Evolutionary conservation across 2,797 vertebrate genomes (phyloP).

Genomic region (Malacoraja senta): DNA sequence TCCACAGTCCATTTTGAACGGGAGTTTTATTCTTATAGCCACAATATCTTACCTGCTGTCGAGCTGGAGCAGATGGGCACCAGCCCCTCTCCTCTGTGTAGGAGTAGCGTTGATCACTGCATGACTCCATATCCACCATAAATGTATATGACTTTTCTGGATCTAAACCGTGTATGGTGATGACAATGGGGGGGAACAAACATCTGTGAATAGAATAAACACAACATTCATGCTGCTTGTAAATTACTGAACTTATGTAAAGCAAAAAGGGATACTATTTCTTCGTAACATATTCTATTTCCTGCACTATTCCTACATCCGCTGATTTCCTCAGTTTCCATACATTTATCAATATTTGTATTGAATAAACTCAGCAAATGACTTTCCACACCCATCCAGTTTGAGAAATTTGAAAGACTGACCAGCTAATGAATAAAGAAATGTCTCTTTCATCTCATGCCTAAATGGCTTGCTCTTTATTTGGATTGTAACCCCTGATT

Average conservation of each 20-base stretch:
- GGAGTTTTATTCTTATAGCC: not conserved
- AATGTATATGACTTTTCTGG: constrained; percentile 30
- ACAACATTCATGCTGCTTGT: not conserved
- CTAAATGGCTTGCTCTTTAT: too few relatives aligned
- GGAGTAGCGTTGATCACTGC: constrained; percentile 17
- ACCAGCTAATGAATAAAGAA: too few relatives aligned
- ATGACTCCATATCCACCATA: constrained; percentile 29
- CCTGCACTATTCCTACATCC: too few relatives aligned
- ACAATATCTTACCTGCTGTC: constrained; percentile 21
- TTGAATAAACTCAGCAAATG: too few relatives aligned
- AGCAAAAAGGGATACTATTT: not conserved
- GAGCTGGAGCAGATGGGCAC: constrained; percentile 30
- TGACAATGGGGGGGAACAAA: constrained; percentile 26
- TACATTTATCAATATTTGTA: too few relatives aligned
- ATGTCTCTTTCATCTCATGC: too few relatives aligned
- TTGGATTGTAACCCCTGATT: too few relatives aligned
- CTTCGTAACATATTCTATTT: not conserved
- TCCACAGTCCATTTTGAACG: too few relatives aligned
- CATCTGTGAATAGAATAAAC: constrained; percentile 12
- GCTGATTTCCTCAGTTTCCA: too few relatives aligned
- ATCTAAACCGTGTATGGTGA: constrained; percentile 15
- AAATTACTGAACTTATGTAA: not conserved
- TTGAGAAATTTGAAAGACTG: too few relatives aligned
- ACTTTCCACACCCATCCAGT: too few relatives aligned
- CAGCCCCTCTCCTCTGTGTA: constrained; percentile 22